Evolutionary conservation across 2,888 invertebrate genomes (phyloP).

Genomic region (Sialis fuliginosa): DNA sequence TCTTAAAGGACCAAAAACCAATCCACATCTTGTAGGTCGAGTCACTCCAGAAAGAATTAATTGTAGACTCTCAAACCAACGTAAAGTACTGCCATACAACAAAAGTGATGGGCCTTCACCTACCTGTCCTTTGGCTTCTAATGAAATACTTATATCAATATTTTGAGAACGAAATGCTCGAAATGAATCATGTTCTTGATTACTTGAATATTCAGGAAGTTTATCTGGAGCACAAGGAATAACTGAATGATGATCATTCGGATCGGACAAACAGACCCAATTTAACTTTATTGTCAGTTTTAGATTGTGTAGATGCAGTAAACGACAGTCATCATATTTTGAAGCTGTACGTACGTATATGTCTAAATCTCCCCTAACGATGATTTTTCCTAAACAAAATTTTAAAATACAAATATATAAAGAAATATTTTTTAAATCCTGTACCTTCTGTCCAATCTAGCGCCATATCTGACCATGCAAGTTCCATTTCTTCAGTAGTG

Average conservation of each 20-base stretch:
- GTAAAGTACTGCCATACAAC: slow-evolving; percentile 81
- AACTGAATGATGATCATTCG: slow-evolving; percentile 89
- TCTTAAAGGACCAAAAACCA: slow-evolving; percentile 66
- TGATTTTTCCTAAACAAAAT: slow-evolving; percentile 48
- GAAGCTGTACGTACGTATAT: slow-evolving; percentile 93
- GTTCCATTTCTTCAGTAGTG: slow-evolving; percentile 96
- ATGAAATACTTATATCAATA: slow-evolving; percentile 55
- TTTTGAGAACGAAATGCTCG: slow-evolving; percentile 84
- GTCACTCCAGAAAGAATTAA: slow-evolving; percentile 83
- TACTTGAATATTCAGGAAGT: slow-evolving; percentile 90
- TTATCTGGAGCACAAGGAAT: slow-evolving; percentile 92
- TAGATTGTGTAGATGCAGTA: slow-evolving; percentile 80
- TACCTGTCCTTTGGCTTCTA: slow-evolving; percentile 52
- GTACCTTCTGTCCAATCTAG: slow-evolving; percentile 91
- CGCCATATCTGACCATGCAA: slow-evolving; percentile 84
- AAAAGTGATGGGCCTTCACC: slow-evolving; percentile 52
- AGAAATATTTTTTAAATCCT: slow-evolving; percentile 2
- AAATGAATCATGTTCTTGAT: slow-evolving; percentile 91
- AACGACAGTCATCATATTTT: slow-evolving; percentile 94
- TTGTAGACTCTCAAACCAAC: slow-evolving; percentile 94
- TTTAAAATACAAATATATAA: background rate
- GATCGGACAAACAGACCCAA: slow-evolving; percentile 86
- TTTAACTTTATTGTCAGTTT: slow-evolving; percentile 66
- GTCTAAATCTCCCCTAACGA: slow-evolving; percentile 84
- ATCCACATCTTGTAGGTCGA: slow-evolving; percentile 82